Base-by-base conservation (phyloP, 2,888 invertebrate species). In the Nebria salina region DNA sequence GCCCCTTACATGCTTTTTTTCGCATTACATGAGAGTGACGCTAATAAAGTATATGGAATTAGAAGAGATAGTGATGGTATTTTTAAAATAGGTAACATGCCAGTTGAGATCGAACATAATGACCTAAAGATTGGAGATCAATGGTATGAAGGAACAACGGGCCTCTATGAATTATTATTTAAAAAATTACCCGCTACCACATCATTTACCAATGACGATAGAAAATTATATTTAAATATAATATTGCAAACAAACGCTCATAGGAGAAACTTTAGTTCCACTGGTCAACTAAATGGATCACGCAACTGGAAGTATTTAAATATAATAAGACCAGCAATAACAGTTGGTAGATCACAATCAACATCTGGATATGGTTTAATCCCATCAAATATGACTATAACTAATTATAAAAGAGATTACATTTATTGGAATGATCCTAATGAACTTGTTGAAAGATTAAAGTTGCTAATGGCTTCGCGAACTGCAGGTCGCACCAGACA, bases 401-500 rank as follows among this genome's bases (percentile, higher is more conserved):
- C 8, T 8, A 5, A 8, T 34, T 26, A 7, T 7, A 43, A 43
- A 43, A 26, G n/a, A 34, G 74, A 74, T 1, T 74, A 74, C n/a
- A 34, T 74, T 74, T 74, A 74, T 20, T 74, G 74, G 42, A 64
- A 34, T 64, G 74, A 74, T 74, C 20, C 64, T 3, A 74, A 74
- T 74, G 34, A 74, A 74, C 25, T 74, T 9, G 64, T 74, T 34
- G 74, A 74, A 3, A 26, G 43, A 20, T 64, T n/a, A 25, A 7
- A 6, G 25, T 70, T 70, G 25, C 25, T 25, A 26, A 1, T 70
- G 7, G 20, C 70, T 26, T 70, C 70, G 8, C 11, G 34, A 7
- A 8, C 7, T 20, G 25, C 25, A 26, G 70, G 70, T 25, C 70
- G 26, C 25, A 70, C 70, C 25, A 26, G 26, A 11, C 26, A 70